Conservation (phyloP, 64 coral and sea anemone genomes). For the Cladopsammia gracilis region DNA sequence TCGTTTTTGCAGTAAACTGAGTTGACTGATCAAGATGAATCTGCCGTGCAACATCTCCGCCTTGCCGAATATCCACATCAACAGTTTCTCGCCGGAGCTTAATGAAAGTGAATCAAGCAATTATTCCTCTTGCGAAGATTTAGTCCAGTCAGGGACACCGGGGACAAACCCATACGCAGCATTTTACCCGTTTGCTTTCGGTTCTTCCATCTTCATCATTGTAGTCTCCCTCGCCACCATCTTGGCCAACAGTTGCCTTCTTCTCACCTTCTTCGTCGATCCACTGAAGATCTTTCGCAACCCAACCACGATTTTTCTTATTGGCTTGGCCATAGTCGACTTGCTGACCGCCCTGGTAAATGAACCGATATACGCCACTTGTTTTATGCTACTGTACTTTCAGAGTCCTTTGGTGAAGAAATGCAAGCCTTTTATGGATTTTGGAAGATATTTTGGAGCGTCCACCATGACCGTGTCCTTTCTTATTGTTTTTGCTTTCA, state of each 20-base stretch:
- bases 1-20: no score
- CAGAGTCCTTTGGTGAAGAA: background rate
- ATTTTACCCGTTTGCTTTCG: background rate
- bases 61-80: no score
- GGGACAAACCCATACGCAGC: no score
- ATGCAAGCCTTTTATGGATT: background rate
- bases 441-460: background rate
- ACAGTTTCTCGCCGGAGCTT: no score
- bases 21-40: no score
- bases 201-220: background rate
- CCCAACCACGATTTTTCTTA: conserved; percentile 55
- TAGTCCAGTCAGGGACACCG: no score
- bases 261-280: conserved; percentile 51
- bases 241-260: conserved; percentile 40
- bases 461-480: conserved; percentile 25
- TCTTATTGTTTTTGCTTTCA: conserved; percentile 24
- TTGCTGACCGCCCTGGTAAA: conserved; percentile 31
- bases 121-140: no score
- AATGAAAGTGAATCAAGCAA: no score
- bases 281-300: conserved; percentile 49
- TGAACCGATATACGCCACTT: conserved; percentile 35
- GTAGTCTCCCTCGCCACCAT: conserved; percentile 40
- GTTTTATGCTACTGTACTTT: background rate
- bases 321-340: conserved; percentile 55
- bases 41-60: no score